Evolutionary conservation across 1,140 invertebrate genomes (phyloP).

Genomic region (Adelges cooleyi): DNA sequence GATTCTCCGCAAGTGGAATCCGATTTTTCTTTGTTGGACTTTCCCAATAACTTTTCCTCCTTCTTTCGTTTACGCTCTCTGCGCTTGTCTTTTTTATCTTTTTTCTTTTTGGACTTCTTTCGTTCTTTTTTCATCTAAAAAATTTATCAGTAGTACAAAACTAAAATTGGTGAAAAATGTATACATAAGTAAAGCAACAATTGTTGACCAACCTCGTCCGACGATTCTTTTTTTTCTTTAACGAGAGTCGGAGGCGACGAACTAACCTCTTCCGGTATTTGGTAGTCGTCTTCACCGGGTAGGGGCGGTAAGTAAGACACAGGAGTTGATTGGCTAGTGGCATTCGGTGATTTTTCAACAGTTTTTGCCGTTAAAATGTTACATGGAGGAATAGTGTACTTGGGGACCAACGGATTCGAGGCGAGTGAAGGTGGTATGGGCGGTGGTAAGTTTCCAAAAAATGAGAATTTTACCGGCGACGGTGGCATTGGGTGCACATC

Average conservation of each 20-base stretch:
- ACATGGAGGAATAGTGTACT: background rate
- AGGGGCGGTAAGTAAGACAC: background rate
- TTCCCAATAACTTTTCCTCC: constrained; percentile 30
- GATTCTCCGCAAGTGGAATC: background rate
- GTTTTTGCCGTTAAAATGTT: background rate
- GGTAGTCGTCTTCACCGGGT: background rate
- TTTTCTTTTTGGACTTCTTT: constrained; percentile 60
- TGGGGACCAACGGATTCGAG: constrained; percentile 13
- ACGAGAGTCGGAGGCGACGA: background rate
- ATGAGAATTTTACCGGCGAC: constrained; percentile 13
- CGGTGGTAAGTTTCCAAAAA: constrained; percentile 10
- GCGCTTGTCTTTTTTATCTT: constrained; percentile 61
- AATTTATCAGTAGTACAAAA: no score
- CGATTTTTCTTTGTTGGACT: background rate
- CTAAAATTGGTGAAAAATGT: no score
- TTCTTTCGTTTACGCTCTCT: constrained; percentile 58
- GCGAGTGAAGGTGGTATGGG: background rate
- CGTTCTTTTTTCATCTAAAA: constrained; percentile 47
- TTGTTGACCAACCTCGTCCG: background rate
- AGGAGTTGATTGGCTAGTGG: background rate
- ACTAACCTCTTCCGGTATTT: background rate
- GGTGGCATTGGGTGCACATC: background rate
- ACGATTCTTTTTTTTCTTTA: background rate
- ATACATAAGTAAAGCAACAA: no score
- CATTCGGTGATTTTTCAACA: no score